phyloP scores from a whole-genome alignment of 2,888 invertebrate genomes.

The Platycheirus albimanus region DNA sequence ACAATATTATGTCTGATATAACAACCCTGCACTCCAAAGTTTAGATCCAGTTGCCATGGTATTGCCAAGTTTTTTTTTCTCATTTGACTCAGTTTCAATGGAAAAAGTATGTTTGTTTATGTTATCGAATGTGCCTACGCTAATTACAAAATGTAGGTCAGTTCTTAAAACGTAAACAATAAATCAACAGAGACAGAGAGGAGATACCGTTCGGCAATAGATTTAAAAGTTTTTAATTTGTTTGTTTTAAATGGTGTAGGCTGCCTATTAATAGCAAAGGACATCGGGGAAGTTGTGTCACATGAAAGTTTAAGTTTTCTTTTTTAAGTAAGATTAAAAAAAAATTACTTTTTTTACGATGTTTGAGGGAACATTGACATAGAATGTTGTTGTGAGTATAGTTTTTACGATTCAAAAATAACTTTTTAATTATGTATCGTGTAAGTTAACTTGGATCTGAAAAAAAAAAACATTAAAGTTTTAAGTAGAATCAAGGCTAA shows the following conservation, averaged over 20 bases:
- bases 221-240: constrained; percentile 18
- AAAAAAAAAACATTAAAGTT: too few relatives aligned
- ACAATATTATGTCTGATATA: constrained; percentile 1
- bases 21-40: constrained; percentile 4
- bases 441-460: too few relatives aligned
- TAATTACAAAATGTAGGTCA: constrained; percentile 71
- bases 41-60: constrained; percentile 63
- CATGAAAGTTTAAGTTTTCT: neutral
- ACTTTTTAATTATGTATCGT: too few relatives aligned
- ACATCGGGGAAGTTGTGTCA: neutral
- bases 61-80: constrained; percentile 17
- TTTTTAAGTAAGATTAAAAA: neutral
- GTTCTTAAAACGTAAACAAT: constrained; percentile 61
- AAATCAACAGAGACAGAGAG: constrained; percentile 28
- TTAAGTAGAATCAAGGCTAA: too few relatives aligned
- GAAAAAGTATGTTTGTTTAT: constrained; percentile 31
- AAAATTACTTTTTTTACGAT: neutral
- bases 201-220: neutral
- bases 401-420: too few relatives aligned
- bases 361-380: neutral
- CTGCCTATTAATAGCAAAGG: constrained; percentile 5
- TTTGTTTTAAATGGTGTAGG: constrained; percentile 16
- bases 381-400: too few relatives aligned
- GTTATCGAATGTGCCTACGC: constrained; percentile 42
- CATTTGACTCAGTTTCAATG: neutral